Conservation (phyloP, 2,113 vertebrate genomes). For the Plotosus lineatus region DNA sequence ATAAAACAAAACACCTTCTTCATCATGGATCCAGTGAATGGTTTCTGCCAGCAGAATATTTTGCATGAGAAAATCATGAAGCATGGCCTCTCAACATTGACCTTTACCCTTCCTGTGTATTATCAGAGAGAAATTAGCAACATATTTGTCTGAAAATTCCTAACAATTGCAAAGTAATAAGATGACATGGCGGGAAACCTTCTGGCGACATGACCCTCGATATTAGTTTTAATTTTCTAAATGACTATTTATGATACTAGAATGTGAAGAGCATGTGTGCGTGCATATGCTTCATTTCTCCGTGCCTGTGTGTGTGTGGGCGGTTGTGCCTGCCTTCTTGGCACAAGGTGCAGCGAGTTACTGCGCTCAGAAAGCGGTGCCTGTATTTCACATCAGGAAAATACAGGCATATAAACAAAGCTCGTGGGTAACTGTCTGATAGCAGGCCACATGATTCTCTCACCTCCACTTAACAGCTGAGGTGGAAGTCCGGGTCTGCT, state of each 20-base stretch:
- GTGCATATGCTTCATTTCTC: constrained; percentile 40
- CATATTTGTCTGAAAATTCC: not conserved
- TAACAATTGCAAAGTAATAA: constrained; percentile 5
- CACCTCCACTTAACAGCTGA: constrained; percentile 57
- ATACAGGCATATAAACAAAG: constrained; percentile 46
- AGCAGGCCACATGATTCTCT: constrained; percentile 49
- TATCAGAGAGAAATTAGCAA: not conserved
- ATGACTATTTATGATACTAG: constrained; percentile 45
- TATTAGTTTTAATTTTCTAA: constrained; percentile 43
- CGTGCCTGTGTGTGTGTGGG: constrained; percentile 45
- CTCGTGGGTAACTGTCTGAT: constrained; percentile 55
- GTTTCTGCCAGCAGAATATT: constrained; percentile 18
- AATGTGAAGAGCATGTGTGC: constrained; percentile 40
- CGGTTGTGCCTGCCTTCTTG: constrained; percentile 29
- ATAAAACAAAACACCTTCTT: constrained; percentile 37
- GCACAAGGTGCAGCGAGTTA: constrained; percentile 51
- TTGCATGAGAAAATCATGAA: constrained; percentile 2
- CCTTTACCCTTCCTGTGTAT: constrained; percentile 1
- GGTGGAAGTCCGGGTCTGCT: constrained; percentile 55
- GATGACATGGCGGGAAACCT: not conserved
- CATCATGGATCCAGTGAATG: constrained; percentile 12
- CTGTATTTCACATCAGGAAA: constrained; percentile 55
- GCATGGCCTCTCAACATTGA: constrained; percentile 1
- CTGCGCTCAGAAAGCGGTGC: constrained; percentile 49
- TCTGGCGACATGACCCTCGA: not conserved